Evolutionary conservation across 1,140 invertebrate species (phyloP).

Genomic region (Dreissena polymorpha): DNA sequence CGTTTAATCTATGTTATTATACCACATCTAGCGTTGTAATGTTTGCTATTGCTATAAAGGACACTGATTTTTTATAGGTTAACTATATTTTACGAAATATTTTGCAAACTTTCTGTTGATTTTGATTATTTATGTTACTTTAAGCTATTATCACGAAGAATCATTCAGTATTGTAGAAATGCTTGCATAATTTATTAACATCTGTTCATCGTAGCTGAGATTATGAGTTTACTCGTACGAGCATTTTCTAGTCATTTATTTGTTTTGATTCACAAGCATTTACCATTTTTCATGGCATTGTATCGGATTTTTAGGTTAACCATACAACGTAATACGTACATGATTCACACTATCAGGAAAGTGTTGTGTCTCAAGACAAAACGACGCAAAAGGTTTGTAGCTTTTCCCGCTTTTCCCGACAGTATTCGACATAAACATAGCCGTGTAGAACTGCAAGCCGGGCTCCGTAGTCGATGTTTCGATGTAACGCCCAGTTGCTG

Average conservation of each 20-base stretch:
- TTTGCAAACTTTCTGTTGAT: too few species aligned
- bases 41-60: too few species aligned
- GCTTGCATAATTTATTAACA: neutral
- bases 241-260: neutral
- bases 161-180: neutral
- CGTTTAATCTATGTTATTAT: too few species aligned
- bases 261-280: neutral
- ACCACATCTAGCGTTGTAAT: too few species aligned
- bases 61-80: too few species aligned
- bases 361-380: conserved; percentile 95
- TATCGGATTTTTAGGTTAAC: too few species aligned
- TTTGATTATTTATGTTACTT: too few species aligned
- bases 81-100: too few species aligned
- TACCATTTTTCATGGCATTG: neutral
- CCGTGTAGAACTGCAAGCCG: conserved; percentile 94
- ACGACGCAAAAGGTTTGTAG: conserved; percentile 90
- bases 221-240: too few species aligned
- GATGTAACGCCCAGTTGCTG: conserved; percentile 85
- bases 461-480: conserved; percentile 92
- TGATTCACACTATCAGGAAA: conserved; percentile 95
- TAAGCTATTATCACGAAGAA: neutral
- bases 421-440: conserved; percentile 82
- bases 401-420: conserved; percentile 86
- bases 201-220: too few species aligned
- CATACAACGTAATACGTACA: conserved; percentile 79